Percentiles rank a stretch among this genome's conserved stretches.
phyloP scores from a whole-genome alignment of 2,797 vertebrate genomes.

The Crocodylus rhombifer region DNA sequence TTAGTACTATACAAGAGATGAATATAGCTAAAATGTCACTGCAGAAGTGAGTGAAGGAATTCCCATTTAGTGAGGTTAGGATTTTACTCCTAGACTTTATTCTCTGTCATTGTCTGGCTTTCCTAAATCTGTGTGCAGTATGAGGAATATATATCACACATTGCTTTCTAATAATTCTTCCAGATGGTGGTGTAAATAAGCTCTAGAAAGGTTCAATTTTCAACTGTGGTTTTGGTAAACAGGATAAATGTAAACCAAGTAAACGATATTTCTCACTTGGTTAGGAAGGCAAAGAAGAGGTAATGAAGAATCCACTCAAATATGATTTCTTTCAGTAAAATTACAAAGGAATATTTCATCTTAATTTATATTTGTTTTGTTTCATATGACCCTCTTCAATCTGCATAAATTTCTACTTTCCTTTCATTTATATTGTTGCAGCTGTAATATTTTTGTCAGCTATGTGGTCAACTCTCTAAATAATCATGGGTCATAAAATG shows the following conservation, averaged over 20 bases:
- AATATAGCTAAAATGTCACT: too few relatives aligned
- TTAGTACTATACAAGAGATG: conserved; percentile 28
- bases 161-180: background rate
- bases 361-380: background rate
- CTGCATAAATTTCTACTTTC: background rate
- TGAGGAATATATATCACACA: background rate
- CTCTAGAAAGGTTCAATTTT: background rate
- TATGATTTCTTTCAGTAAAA: background rate
- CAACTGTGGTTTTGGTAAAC: background rate
- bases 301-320: background rate
- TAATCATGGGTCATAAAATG: conserved; percentile 23
- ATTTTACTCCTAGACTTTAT: conserved; percentile 58
- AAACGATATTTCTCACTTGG: background rate
- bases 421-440: conserved; percentile 12
- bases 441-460: background rate
- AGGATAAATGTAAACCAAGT: background rate
- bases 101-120: conserved; percentile 25
- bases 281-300: background rate
- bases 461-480: conserved; percentile 20
- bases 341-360: background rate
- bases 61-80: conserved; percentile 35
- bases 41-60: background rate
- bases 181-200: background rate
- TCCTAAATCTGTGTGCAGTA: background rate
- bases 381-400: background rate